Evolutionary conservation across 2,797 vertebrate genomes (phyloP), one percentile per base, ranked within the genome.

Genomic region (Crenichthys baileyi): DNA sequence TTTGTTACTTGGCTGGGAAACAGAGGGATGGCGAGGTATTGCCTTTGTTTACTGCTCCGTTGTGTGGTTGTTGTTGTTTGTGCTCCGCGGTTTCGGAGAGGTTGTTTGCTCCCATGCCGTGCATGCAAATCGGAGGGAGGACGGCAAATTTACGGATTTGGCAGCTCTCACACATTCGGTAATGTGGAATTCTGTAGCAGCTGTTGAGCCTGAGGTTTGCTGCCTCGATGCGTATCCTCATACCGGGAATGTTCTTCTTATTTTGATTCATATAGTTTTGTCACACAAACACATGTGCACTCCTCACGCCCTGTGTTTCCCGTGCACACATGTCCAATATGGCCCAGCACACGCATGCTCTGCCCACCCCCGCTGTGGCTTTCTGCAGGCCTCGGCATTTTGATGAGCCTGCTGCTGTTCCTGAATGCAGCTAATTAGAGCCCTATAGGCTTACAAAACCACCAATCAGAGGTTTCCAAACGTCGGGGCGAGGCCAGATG

Each of bases 361-460:
- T 46, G 72, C 85, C 88, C 90, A 85, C 92, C 92, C 92, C 93
- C 91, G 93, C 93, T 94, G 93, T 91, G 92, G 88, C 89, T 91
- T 93, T 93, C 92, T 93, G 89, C 90, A 91, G 92, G 92, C 90
- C 92, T 92, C 85, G 83, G 92, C 87, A 91, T 92, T 91, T 90
- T 93, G 92, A 94, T 93, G 92, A 93, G 92, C 89, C 85, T 15
- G 77, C 65, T 82, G 85, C 91, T 92, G 92, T 92, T 90, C 91
- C 92, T 93, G 93, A 94, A 93, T 92, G 91, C 89, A 87, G 92
- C 91, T 93, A 92, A 93, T 94, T 94, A 93, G 89, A 93, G 90
- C 89, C 92, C 85, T 88, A 81, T 85, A 92, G 90, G 91, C 82
- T 86, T 63, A 77, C 91, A 86, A 88, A 88, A 67, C 83, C 87